A percentile compares a stretch with the other conserved stretches of the same genome.
These are phyloP conservation scores for Neodiprion fabricii DNA, from an alignment of 1,140 invertebrate genomes.

Conservation along the genomic window DNA sequence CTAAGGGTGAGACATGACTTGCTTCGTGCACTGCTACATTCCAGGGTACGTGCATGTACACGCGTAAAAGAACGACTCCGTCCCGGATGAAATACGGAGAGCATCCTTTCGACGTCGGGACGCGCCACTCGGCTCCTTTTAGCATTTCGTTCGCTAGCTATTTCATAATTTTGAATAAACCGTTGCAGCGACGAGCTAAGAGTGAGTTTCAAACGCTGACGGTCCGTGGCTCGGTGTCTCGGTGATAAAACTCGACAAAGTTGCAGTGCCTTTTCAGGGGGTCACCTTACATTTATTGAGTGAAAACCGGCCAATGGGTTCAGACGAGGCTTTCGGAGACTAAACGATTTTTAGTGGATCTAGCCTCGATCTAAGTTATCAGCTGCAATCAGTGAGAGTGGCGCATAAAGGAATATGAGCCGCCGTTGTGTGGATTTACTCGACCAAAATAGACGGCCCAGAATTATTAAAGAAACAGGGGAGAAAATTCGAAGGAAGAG, in stretches of 20 bases:
- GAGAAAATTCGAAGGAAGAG: too few species aligned
- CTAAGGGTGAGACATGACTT: background rate
- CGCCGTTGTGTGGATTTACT: too few species aligned
- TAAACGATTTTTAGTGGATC: too few species aligned
- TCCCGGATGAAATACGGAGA: background rate
- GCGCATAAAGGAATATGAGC: too few species aligned
- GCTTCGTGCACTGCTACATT: background rate
- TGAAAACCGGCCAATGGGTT: background rate
- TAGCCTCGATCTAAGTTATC: too few species aligned
- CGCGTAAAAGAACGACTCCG: background rate
- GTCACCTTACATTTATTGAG: background rate
- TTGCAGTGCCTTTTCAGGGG: background rate
- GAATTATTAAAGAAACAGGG: too few species aligned
- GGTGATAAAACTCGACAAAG: background rate
- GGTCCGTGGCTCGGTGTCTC: background rate
- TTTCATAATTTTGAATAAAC: constrained; percentile 5
- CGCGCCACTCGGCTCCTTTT: background rate
- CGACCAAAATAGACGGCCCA: too few species aligned
- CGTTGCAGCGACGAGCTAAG: background rate
- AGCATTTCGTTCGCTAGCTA: background rate
- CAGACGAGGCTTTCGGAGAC: background rate
- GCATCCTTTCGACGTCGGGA: background rate
- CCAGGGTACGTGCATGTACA: background rate
- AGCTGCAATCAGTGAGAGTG: too few species aligned
- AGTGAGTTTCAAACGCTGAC: background rate